These are phyloP conservation scores for Pimpla rufipes DNA, from an alignment of 2,888 invertebrate genomes.

Conservation along the genomic window DNA sequence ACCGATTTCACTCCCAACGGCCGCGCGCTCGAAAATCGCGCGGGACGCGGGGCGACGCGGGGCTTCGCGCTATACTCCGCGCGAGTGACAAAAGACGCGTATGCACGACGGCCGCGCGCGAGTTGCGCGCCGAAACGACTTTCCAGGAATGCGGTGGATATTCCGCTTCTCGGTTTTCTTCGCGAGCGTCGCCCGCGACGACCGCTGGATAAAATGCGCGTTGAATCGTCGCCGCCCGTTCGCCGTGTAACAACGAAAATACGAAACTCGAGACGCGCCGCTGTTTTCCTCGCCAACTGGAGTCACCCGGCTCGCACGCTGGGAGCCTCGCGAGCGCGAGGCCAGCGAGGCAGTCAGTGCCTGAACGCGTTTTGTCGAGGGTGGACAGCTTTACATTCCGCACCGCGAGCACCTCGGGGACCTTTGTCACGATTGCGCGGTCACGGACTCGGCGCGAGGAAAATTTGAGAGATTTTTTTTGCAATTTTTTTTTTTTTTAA, in stretches of 20 bases:
- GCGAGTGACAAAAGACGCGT: constrained; percentile 19
- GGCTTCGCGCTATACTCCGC: constrained; percentile 1
- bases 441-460: not conserved
- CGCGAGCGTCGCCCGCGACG: too few species aligned
- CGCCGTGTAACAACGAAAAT: constrained; percentile 30
- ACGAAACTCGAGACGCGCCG: constrained; percentile 54
- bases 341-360: constrained; percentile 47
- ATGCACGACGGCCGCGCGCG: not conserved
- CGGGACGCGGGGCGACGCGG: not conserved
- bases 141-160: constrained; percentile 31
- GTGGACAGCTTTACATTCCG: constrained; percentile 27
- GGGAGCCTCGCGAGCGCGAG: constrained; percentile 10
- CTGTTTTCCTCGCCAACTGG: constrained; percentile 52
- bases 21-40: not conserved
- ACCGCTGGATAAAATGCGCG: constrained; percentile 6
- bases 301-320: constrained; percentile 14
- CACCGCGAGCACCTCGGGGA: not conserved
- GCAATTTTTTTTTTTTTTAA: too few species aligned
- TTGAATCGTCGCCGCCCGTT: not conserved
- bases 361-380: constrained; percentile 53
- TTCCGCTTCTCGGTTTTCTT: not conserved
- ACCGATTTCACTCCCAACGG: constrained; percentile 3
- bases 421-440: not conserved
- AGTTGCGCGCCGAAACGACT: constrained; percentile 6
- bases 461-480: not conserved